Percentiles rank a stretch among this genome's conserved stretches.
phyloP scores from a whole-genome alignment of 2,113 vertebrate species.

The Morone chrysops region DNA sequence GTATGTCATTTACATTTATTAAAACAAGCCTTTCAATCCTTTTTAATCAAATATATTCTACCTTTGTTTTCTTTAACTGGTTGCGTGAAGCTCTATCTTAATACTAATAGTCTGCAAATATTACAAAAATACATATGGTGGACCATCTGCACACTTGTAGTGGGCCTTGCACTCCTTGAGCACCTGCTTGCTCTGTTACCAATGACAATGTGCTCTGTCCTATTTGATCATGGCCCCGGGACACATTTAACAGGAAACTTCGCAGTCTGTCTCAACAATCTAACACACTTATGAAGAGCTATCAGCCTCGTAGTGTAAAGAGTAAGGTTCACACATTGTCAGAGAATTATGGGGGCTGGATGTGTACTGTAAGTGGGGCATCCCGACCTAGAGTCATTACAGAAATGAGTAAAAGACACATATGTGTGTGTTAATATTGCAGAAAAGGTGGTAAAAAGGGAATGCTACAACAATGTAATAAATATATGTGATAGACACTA shows the following conservation, averaged over 20 bases:
- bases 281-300: constrained; percentile 33
- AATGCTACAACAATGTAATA: not conserved
- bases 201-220: constrained; percentile 17
- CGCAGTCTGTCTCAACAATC: constrained; percentile 49
- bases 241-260: constrained; percentile 40
- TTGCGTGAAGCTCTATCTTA: not conserved
- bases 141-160: not conserved
- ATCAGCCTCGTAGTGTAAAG: constrained; percentile 6
- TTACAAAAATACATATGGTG: constrained; percentile 2
- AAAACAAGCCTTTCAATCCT: not conserved
- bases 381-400: not conserved
- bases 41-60: not conserved
- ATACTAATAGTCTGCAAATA: not conserved
- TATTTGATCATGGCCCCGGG: constrained; percentile 25
- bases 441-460: not conserved
- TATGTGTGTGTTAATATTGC: not conserved
- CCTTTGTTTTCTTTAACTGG: not conserved
- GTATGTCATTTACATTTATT: not conserved
- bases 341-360: not conserved
- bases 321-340: constrained; percentile 47
- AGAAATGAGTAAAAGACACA: not conserved
- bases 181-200: constrained; percentile 21
- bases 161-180: not conserved
- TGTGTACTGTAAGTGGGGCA: not conserved
- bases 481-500: not conserved